Evolutionary conservation across 1,140 invertebrate species (phyloP), one percentile per base, ranked within the genome.

Genomic region (Dreissena rostriformis): DNA sequence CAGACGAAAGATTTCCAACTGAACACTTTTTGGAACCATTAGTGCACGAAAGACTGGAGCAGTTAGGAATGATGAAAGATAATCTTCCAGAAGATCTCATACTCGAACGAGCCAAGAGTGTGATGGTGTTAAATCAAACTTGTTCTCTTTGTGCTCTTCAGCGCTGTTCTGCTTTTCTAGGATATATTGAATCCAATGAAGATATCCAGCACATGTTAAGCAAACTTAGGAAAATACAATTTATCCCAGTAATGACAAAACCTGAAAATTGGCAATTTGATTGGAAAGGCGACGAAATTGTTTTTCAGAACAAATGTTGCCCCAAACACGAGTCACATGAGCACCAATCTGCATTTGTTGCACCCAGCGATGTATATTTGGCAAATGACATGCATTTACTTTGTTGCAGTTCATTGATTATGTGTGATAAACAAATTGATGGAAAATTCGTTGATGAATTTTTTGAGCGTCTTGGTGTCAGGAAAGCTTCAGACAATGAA

Each of bases 241-340:
- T 88, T 68, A 52, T 88, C 14, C 87, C 86, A 24, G 81, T 86
- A 10, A 53, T 79, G 19, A n/a, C 24, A 11, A 75, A 73, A 70
- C 87, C 87, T 57, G 15, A 63, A 0, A 67, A 73, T 11, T 88
- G 87, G 87, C 52, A 39, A 10, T 83, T 86, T 52, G 68, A 65
- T 8, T 87, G 86, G 86, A 77, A 82, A n/a, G 68, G 39, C 39
- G 39, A 39, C 39, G 39, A 39, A 39, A 39, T 39, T 8, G 39
- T 8, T 39, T 39, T 39, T 39, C 39, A 39, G 39, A 39, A 39
- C 39, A 39, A 39, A 39, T 39, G 39, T 39, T 39, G 39, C 8
- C 39, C 39, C 39, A 39, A 39, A 39, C 39, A 39, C 8, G 39
- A 39, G 39, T 39, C 39, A 5, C 2, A 5, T 39, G 39, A 39